These are phyloP conservation scores for Lissocephala sabroskyi DNA, from an alignment of 2,888 invertebrate genomes.

Conservation along the genomic window DNA sequence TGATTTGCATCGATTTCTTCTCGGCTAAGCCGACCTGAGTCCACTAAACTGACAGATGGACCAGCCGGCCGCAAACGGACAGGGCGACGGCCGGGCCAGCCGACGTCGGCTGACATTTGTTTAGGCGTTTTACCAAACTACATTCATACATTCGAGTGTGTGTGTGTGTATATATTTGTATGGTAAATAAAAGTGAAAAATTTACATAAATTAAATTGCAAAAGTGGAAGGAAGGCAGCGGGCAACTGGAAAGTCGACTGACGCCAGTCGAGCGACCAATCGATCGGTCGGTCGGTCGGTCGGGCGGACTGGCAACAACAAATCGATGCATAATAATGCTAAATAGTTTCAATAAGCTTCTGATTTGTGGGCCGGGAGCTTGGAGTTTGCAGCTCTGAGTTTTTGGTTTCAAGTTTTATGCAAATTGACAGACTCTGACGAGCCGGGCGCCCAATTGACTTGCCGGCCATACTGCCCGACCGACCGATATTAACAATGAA, in stretches of 20 bases:
- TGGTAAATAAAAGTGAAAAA: constrained; percentile 39
- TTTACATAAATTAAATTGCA: constrained; percentile 31
- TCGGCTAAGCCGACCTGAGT: too few species aligned
- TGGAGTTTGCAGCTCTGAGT: too few species aligned
- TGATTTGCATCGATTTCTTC: neutral
- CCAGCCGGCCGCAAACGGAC: too few species aligned
- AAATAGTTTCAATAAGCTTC: constrained; percentile 55
- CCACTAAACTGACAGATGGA: too few species aligned
- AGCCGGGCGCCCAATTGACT: too few species aligned
- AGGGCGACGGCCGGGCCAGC: too few species aligned
- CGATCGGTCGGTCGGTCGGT: neutral
- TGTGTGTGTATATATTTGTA: constrained; percentile 25
- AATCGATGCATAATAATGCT: constrained; percentile 51
- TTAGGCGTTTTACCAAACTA: constrained; percentile 41
- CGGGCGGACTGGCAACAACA: constrained; percentile 28
- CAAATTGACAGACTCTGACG: constrained; percentile 27
- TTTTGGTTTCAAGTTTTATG: constrained; percentile 23
- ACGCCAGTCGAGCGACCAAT: too few species aligned
- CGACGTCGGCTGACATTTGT: constrained; percentile 28
- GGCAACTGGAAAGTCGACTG: too few species aligned
- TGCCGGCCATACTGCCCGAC: too few species aligned
- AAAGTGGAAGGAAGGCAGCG: constrained; percentile 22
- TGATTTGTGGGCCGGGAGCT: constrained; percentile 52
- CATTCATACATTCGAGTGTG: neutral
- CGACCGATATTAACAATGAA: too few species aligned